phyloP scores from a whole-genome alignment of 2,113 vertebrate species.

The Leiothrix lutea region DNA sequence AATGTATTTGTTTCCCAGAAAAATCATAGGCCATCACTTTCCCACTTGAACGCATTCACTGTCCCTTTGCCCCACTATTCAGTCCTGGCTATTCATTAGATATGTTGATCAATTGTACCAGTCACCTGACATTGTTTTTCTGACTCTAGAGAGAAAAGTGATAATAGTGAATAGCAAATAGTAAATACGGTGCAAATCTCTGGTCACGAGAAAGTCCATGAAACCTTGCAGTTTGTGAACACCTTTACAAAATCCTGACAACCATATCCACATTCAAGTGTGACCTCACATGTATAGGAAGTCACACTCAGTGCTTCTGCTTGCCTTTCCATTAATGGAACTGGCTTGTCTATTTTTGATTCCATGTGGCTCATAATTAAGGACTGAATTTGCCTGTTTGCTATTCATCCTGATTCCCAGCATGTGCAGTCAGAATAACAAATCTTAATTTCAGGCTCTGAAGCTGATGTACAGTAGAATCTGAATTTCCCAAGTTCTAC shows the following conservation, averaged over 20 bases:
- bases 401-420: background rate
- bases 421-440: background rate
- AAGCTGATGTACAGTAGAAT: background rate
- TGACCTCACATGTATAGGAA: background rate
- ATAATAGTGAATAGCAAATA: background rate
- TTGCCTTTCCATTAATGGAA: background rate
- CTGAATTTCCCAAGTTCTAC: background rate
- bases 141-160: background rate
- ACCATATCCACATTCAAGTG: background rate
- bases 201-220: background rate
- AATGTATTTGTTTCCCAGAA: background rate
- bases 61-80: background rate
- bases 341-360: background rate
- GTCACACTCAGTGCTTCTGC: background rate
- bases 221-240: background rate
- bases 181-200: background rate
- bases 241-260: constrained; percentile 7
- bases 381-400: background rate
- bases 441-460: background rate
- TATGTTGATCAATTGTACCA: background rate
- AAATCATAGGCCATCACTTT: background rate
- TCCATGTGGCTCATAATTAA: background rate
- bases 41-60: background rate
- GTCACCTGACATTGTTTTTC: constrained; percentile 46
- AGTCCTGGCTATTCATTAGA: constrained; percentile 8